These are phyloP conservation scores for Pelecanus crispus DNA, from an alignment of 2,113 vertebrate genomes.

Conservation along the genomic window DNA sequence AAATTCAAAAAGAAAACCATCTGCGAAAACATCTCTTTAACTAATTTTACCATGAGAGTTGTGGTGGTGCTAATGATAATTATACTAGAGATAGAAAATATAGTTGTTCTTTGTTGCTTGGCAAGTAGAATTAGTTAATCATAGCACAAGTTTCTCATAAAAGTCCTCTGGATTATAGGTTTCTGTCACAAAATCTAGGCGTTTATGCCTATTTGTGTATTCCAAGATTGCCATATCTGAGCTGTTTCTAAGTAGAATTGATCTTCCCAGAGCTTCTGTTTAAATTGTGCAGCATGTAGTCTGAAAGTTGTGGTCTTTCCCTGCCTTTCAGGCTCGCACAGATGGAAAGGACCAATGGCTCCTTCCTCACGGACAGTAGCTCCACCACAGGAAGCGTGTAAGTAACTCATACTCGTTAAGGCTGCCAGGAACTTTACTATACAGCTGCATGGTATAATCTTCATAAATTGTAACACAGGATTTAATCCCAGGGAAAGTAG, in stretches of 20 bases:
- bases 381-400: conserved; percentile 97
- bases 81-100: conserved; percentile 11
- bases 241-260: not conserved
- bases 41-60: conserved; percentile 5
- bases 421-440: not conserved
- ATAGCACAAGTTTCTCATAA: not conserved
- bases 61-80: conserved; percentile 23
- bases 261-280: not conserved
- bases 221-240: not conserved
- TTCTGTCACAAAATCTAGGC: not conserved
- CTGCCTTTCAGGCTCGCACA: conserved; percentile 85
- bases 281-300: not conserved
- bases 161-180: not conserved
- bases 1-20: conserved; percentile 35
- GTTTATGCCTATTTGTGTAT: not conserved
- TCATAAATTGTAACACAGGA: not conserved
- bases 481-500: not conserved
- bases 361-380: conserved; percentile 92
- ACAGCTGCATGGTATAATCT: not conserved
- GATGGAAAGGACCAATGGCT: conserved; percentile 94
- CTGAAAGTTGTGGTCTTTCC: not conserved
- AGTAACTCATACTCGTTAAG: conserved; percentile 63
- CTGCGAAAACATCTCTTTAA: conserved; percentile 36
- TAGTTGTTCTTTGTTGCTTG: not conserved
- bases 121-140: conserved; percentile 34